These are phyloP conservation scores for Clitarchus hookeri DNA, from an alignment of 2,888 invertebrate genomes.

Conservation along the genomic window DNA sequence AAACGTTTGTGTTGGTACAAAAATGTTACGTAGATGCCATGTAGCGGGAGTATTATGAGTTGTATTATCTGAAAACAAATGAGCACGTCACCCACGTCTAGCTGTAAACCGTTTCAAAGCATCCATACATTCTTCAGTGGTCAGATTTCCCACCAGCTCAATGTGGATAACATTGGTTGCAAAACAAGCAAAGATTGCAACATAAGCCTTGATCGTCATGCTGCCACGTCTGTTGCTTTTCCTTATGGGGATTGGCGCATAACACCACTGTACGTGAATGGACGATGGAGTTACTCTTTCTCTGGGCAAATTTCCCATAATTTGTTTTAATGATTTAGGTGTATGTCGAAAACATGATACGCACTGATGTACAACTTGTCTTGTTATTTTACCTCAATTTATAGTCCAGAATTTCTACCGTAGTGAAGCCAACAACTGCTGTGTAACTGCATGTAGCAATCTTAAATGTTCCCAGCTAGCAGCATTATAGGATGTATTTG, in stretches of 20 bases:
- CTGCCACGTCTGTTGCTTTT: slow-evolving; percentile 39
- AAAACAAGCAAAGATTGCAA: slow-evolving; percentile 47
- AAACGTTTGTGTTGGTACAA: no score
- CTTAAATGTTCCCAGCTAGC: background rate
- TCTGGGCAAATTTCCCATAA: slow-evolving; percentile 41
- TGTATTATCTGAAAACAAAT: slow-evolving; percentile 49
- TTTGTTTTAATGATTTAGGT: background rate
- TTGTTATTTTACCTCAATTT: background rate
- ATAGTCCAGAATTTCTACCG: background rate
- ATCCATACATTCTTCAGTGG: slow-evolving; percentile 48
- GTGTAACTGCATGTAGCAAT: background rate
- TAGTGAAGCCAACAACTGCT: background rate
- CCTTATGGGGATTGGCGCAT: slow-evolving; percentile 32
- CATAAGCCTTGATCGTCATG: slow-evolving; percentile 44
- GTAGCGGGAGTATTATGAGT: slow-evolving; percentile 46
- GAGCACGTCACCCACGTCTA: slow-evolving; percentile 45
- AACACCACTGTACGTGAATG: slow-evolving; percentile 34
- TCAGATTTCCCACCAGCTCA: slow-evolving; percentile 48
- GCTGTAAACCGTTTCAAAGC: slow-evolving; percentile 48
- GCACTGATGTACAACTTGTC: background rate
- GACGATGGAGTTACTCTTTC: slow-evolving; percentile 34
- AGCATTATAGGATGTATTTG: background rate
- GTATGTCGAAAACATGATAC: background rate
- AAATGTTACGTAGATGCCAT: no score
- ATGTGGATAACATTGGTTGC: slow-evolving; percentile 48